Base-by-base conservation (phyloP, 2,797 vertebrate species). In the Martes flavigula region DNA sequence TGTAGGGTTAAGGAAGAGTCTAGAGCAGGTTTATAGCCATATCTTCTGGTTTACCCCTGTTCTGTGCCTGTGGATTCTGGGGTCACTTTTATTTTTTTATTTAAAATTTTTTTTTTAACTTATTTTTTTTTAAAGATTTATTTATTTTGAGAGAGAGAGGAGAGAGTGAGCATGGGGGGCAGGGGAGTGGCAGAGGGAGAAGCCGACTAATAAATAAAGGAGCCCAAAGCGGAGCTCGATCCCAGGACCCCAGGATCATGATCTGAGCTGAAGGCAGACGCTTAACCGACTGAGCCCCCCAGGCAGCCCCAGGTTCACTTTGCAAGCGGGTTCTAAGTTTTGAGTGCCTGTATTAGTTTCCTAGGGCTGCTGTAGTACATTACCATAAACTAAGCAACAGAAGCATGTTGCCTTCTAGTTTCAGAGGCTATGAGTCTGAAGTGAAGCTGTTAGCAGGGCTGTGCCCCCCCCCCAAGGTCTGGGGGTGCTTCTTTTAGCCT, bases 141-240 rank as follows among this genome's bases (percentile, higher is more conserved):
- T 68, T n/a, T 68, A 35, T 68, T 35, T 68, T 68, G n/a, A 35
- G n/a, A 20, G n/a, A 66, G 58, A 60, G 9, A 11, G 23, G 10
- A 25, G 48, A 51, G 14, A 51, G 4, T 25, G 56, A 58, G 56
- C 60, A 6, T 0, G 0, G 60, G 27, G 13, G 30, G 5, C 11
- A 5, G 60, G 5, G 27, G 27, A 62, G 30, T 32, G 30, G 64
- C 32, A 35, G 64, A 68, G 64, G 64, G 64, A 35, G 64, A n/a
- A 1, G 64, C 64, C 9, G 7, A 20, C 17, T 68, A 9, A 56
- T 56, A 56, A 56, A 56, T 56, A 21, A 56, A 15, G 64, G 64
- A 68, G 8, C 32, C 64, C 1, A 2, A 35, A 10, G 17, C 0
- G 2, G 64, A 17, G 1, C n/a, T 68, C 1, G 32, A 68, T 20